Evolutionary conservation across 2,113 vertebrate species (phyloP).

Genomic region (Engystomops pustulosus): DNA sequence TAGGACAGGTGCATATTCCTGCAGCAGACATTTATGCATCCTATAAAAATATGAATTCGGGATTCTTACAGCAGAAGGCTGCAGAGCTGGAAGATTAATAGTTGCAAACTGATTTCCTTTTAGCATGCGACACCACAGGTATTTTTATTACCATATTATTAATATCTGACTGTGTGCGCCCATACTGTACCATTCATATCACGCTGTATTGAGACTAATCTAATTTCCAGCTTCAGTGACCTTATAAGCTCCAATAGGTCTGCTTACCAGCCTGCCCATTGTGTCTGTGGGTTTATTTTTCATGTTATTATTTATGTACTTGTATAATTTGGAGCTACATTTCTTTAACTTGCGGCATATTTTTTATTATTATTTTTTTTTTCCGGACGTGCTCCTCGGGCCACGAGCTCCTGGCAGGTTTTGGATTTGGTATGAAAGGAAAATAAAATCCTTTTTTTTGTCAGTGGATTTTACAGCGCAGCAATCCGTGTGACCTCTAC

Average conservation of each 20-base stretch:
- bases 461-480: background rate
- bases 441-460: background rate
- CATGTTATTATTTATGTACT: conserved; percentile 47
- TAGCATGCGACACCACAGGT: conserved; percentile 52
- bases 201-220: conserved; percentile 50
- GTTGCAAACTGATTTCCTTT: conserved; percentile 53
- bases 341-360: background rate
- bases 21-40: background rate
- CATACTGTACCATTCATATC: conserved; percentile 54
- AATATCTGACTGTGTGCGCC: conserved; percentile 53
- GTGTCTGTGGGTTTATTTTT: conserved; percentile 25
- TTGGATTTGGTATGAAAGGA: background rate
- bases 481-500: conserved; percentile 18
- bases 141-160: conserved; percentile 58
- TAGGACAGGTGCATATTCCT: background rate
- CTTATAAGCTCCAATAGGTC: conserved; percentile 54
- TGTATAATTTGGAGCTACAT: conserved; percentile 15
- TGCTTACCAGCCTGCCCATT: conserved; percentile 45
- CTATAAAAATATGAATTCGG: conserved; percentile 6
- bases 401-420: background rate
- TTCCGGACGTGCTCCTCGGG: background rate
- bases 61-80: background rate
- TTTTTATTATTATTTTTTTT: background rate
- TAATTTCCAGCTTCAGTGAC: conserved; percentile 59
- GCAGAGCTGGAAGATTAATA: conserved; percentile 45